Evolutionary conservation across 2,888 invertebrate genomes (phyloP), one percentile per base, ranked within the genome.

Genomic region (Hecatera dysodea): DNA sequence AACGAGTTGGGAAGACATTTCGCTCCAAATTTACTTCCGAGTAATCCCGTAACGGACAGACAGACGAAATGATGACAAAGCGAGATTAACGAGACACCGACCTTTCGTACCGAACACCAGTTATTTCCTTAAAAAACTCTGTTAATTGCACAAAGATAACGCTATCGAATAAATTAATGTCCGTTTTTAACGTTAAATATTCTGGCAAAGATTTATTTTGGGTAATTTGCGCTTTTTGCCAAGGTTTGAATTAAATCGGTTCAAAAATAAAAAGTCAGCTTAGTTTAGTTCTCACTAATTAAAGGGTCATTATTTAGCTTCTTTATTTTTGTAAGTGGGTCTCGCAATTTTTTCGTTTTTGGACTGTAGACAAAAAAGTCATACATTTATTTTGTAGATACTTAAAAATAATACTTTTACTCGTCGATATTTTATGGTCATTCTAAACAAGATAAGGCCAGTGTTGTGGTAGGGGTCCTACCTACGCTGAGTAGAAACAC

Each of bases 101-200:
- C 72, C 68, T 70, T 72, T 29, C 63, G 9, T 19, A 33, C 59
- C 9, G 27, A 68, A 70, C 56, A 62, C 53, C 69, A 70, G 70
- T 71, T 72, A 73, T 71, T 80, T 73, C 68, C 73, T 64, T 67
- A 56, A 59, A 82, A 77, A 75, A 80, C 67, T 73, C 75, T 55
- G 81, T 84, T 86, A 88, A 88, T 86, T 87, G 74, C 77, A 71
- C 78, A 68, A 80, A 72, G 80, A 84, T 86, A 87, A 86, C 83
- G 68, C 82, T 72, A 82, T 83, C 75, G 79, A 82, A 82, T 87
- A 79, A 87, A 85, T 88, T 84, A 78, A 80, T 63, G 69, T 75
- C 66, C 76, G 70, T 81, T 78, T 82, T 83, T 74, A 78, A 77
- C 76, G 78, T 78, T 77, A 71, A 79, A 82, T 84, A 82, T 76